Percentiles rank a stretch among this genome's conserved stretches.
These are phyloP conservation scores for Parapsyche elsis DNA, from an alignment of 1,140 invertebrate genomes.

Conservation along the genomic window DNA sequence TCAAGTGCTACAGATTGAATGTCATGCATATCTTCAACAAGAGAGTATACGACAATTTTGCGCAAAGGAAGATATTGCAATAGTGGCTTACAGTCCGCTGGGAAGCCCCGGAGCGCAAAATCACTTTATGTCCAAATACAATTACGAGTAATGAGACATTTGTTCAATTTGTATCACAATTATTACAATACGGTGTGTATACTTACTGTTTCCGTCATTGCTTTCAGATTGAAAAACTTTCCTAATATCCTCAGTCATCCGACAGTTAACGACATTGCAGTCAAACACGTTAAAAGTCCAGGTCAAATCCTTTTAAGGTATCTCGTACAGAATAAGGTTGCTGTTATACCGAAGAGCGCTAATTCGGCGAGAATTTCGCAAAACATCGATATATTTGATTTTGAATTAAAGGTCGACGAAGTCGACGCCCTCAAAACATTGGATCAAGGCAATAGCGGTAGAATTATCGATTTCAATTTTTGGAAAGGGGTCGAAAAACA, in stretches of 20 bases:
- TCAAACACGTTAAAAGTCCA: constrained; percentile 64
- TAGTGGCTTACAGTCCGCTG: constrained; percentile 89
- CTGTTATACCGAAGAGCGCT: constrained; percentile 71
- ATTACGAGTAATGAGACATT: constrained; percentile 65
- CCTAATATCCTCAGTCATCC: constrained; percentile 71
- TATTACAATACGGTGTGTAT: background rate
- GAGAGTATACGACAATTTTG: constrained; percentile 80
- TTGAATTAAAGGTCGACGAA: constrained; percentile 69
- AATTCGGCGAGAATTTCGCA: constrained; percentile 66
- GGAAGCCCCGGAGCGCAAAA: constrained; percentile 69
- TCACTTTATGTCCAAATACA: constrained; percentile 67
- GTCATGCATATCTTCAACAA: constrained; percentile 88
- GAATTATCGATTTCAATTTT: constrained; percentile 74
- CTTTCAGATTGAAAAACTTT: constrained; percentile 63
- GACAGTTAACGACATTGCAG: constrained; percentile 63
- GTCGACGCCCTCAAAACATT: constrained; percentile 67
- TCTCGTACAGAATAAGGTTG: constrained; percentile 66
- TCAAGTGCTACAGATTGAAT: constrained; percentile 69
- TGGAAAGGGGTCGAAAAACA: constrained; percentile 72
- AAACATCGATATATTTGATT: constrained; percentile 74
- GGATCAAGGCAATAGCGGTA: constrained; percentile 74
- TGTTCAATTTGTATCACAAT: constrained; percentile 7
- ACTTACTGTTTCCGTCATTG: background rate
- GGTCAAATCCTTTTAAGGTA: constrained; percentile 71
- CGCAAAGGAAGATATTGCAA: constrained; percentile 73